Evolutionary conservation across 2,888 invertebrate genomes (phyloP), one percentile per base, ranked within the genome.

Genomic region (Petrolisthes manimaculis): DNA sequence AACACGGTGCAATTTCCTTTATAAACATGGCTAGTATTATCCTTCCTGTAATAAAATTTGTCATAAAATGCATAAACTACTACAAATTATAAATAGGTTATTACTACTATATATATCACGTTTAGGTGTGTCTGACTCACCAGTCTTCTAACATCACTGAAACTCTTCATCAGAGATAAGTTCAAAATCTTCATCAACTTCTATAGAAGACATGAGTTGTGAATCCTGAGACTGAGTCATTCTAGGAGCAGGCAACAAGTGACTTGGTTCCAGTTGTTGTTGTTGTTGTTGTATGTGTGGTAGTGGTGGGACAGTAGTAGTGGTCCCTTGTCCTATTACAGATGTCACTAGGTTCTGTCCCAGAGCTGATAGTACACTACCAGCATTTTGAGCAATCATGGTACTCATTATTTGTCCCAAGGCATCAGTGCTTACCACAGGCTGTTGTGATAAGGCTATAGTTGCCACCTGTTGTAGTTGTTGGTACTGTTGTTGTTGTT

Each of bases 141-240:
- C n/a, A 71, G 71, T 3, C 71, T 2, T 37, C 37, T 37, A 21
- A 21, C 61, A 82, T 89, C 89, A 89, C 89, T 89, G 89, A 71
- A 82, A 86, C 78, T 89, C 89, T 18, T 89, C 89, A 71, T 89
- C 89, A 53, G 89, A 89, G 78, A 89, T 89, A 12, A 89, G 77
- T 83, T 89, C 89, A 86, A 89, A 89, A 83, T 89, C 89, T 67
- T 89, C 89, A 21, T 89, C 89, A 37, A 89, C n/a, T 24, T 89
- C 89, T 21, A 77, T 81, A 9, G 61, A 71, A 12, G 89, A 89
- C 37, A 83, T 82, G 14, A 85, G 89, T 4, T 74, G 37, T 5
- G 71, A 84, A 75, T 88, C 88, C 55, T 80, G 74, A 56, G 88
- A 88, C 83, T 84, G 80, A n/a, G 88, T 84, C 88, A 88, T 88